Percentiles rank a stretch among this genome's conserved stretches.
These are phyloP conservation scores for Ianthella basta DNA, from an alignment of 37 sponge, comb jelly and placozoan genomes.

Conservation along the genomic window DNA sequence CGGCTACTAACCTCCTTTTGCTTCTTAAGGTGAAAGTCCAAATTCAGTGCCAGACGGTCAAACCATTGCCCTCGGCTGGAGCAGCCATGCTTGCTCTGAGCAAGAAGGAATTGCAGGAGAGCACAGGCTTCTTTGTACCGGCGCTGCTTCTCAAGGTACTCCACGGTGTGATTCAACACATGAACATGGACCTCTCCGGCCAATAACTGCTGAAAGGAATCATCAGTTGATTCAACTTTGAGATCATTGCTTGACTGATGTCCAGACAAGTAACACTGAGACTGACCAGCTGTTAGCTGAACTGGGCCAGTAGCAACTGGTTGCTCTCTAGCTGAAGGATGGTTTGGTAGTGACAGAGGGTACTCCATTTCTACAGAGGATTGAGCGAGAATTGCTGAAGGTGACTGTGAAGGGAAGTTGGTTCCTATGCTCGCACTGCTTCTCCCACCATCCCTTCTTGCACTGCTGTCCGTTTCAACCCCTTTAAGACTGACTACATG, in stretches of 20 bases:
- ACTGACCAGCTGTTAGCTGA: background rate
- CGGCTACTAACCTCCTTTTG: constrained; percentile 58
- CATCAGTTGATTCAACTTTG: background rate
- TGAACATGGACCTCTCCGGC: constrained; percentile 45
- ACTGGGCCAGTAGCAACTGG: background rate
- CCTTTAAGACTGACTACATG: too few relatives aligned
- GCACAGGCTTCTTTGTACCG: constrained; percentile 57
- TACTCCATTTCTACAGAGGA: too few relatives aligned
- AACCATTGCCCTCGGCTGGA: constrained; percentile 62
- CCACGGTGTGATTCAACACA: constrained; percentile 46
- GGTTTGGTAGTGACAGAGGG: too few relatives aligned
- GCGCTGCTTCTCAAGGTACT: constrained; percentile 64
- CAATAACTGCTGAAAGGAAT: constrained; percentile 27
- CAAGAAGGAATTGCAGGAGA: constrained; percentile 55
- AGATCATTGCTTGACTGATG: background rate
- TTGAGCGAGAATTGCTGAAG: too few relatives aligned
- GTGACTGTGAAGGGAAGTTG: too few relatives aligned
- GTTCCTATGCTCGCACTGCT: too few relatives aligned
- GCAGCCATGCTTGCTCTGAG: constrained; percentile 15
- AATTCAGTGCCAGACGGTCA: constrained; percentile 82
- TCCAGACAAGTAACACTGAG: background rate
- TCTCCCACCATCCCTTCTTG: too few relatives aligned
- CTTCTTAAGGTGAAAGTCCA: constrained; percentile 71
- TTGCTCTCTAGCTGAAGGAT: too few relatives aligned
- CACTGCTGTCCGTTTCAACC: too few relatives aligned